Evolutionary conservation across 35 echinoderm and acorn worm genomes (phyloP), one percentile per base, ranked within the genome.

Genomic region (Nesometra sesokonis): DNA sequence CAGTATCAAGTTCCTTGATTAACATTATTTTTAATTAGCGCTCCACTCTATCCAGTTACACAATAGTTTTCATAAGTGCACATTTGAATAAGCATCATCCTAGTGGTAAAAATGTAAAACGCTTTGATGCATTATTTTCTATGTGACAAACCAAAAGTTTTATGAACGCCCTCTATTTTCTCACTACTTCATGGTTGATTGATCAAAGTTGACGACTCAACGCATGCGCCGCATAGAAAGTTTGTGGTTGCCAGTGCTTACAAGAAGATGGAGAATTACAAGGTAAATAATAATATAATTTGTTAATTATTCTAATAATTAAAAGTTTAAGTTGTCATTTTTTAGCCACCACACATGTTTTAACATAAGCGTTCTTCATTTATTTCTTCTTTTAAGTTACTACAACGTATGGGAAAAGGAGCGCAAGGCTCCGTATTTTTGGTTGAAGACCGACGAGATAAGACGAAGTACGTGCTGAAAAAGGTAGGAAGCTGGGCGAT

Each of bases 381-480:
- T 82, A 29, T 82, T 46, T 89, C 33, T 87, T 35, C 21, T 89
- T 87, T 89, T 15, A 87, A 97, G 95, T 81, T 97, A 31, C 85
- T 91, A 82, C 88, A 97, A 46, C 95, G 95, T 46, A 52, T 97
- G 46, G 95, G 95, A 37, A 97, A 97, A 92, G 95, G 95, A 76
- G 95, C 95, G 9, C 95, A 97, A 88, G 95, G 95, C 37, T 90
- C 93, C 17, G 95, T 97, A 35, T 97, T 97, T 84, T 84, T 94
- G 0, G 95, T 93, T 17, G 84, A 89, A 36, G 88, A 91, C 34
- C 88, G 90, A 34, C 36, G 35, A 27, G 89, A 88, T 43, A 34
- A 79, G 33, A 36, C 79, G 31, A 78, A 77, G 67, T 92, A 90
- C 84, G 95, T 94, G 19, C 57, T 97, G 80, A 97, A 97, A 85